Percentiles rank a stretch among this genome's conserved stretches.
phyloP scores from a whole-genome alignment of 1,140 invertebrate genomes.

The Cherax destructor region DNA sequence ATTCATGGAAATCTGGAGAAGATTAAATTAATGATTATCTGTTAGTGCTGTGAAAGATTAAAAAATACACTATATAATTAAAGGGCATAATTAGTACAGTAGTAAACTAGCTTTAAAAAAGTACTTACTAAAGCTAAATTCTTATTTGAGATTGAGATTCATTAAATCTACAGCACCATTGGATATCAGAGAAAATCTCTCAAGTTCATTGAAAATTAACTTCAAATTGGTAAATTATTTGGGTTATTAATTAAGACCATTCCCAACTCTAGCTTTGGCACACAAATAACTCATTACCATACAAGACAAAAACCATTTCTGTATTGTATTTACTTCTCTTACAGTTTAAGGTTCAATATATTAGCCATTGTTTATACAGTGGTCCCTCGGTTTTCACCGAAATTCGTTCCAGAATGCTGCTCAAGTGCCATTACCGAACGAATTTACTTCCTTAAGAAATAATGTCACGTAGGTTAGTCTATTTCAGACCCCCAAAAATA shows the following conservation, averaged over 20 bases:
- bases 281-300: background rate
- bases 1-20: background rate
- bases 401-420: too few species aligned
- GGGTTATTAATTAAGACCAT: background rate
- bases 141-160: background rate
- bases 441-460: too few species aligned
- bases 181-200: conserved; percentile 4
- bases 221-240: background rate
- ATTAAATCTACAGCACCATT: conserved; percentile 14
- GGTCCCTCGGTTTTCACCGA: too few species aligned
- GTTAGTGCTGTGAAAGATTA: too few species aligned
- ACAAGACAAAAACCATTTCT: background rate
- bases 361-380: too few species aligned
- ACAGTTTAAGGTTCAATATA: too few species aligned
- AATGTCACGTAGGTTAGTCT: too few species aligned
- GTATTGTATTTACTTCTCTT: too few species aligned
- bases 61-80: too few species aligned
- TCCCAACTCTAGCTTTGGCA: background rate
- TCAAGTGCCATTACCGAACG: too few species aligned
- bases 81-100: background rate
- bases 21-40: too few species aligned
- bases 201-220: background rate
- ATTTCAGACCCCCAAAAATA: too few species aligned
- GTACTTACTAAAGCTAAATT: background rate
- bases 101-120: background rate